Evolutionary conservation across 2,888 invertebrate species (phyloP).

Genomic region (Platerodrilus igneus): DNA sequence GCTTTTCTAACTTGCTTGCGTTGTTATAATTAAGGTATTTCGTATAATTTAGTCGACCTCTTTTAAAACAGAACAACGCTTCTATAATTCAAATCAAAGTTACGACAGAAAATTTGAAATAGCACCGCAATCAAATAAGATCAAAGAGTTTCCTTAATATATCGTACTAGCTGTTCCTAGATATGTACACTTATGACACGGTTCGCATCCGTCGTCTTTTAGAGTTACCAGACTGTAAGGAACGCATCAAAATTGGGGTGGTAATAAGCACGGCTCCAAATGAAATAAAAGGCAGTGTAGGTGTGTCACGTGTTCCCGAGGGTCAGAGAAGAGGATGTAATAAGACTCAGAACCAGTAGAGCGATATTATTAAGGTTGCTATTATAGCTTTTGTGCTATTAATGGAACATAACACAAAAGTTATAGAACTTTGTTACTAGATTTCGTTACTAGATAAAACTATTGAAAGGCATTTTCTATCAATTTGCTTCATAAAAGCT

Average conservation of each 20-base stretch:
- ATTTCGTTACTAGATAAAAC: too few species aligned
- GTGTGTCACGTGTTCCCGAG: constrained; percentile 33
- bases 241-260: constrained; percentile 30
- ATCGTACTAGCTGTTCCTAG: too few species aligned
- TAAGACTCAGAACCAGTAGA: constrained; percentile 33
- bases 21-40: constrained; percentile 2
- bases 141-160: constrained; percentile 32
- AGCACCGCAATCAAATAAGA: constrained; percentile 31
- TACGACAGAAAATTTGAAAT: constrained; percentile 8
- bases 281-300: constrained; percentile 35
- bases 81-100: constrained; percentile 9
- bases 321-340: constrained; percentile 24
- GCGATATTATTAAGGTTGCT: constrained; percentile 27
- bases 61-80: neutral
- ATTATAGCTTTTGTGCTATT: constrained; percentile 8
- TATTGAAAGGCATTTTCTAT: too few species aligned
- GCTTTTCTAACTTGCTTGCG: neutral
- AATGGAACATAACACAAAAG: too few species aligned
- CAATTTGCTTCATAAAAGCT: too few species aligned
- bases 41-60: neutral
- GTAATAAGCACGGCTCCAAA: constrained; percentile 33
- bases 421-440: too few species aligned
- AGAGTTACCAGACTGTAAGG: constrained; percentile 29
- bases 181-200: constrained; percentile 13
- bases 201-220: too few species aligned